Evolutionary conservation across 2,113 vertebrate species (phyloP).

Genomic region (Xenotilapia leptura): DNA sequence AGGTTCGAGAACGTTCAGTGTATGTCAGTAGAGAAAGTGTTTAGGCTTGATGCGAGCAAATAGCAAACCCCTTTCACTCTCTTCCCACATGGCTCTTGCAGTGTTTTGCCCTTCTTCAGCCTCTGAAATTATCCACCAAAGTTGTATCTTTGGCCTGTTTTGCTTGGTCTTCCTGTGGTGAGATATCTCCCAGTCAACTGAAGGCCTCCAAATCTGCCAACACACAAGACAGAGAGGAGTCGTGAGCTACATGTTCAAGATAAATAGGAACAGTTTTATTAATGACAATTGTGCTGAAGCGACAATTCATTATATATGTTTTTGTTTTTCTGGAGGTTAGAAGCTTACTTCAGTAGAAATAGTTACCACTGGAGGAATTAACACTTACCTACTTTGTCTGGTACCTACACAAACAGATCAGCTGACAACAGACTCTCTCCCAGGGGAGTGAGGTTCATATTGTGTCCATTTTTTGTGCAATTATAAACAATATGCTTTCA

Average conservation of each 20-base stretch:
- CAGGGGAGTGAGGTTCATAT: not conserved
- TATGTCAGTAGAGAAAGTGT: slow-evolving; percentile 41
- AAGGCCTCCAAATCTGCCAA: slow-evolving; percentile 33
- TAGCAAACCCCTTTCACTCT: slow-evolving; percentile 41
- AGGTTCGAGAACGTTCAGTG: not conserved
- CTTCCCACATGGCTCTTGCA: slow-evolving; percentile 65
- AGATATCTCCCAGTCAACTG: slow-evolving; percentile 16
- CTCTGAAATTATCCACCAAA: slow-evolving; percentile 30
- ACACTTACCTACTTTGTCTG: not conserved
- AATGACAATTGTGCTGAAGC: not conserved
- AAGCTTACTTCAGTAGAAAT: not conserved
- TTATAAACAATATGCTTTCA: not conserved
- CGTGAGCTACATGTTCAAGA: not conserved
- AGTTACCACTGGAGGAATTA: not conserved
- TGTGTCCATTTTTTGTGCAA: not conserved
- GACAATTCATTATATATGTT: not conserved
- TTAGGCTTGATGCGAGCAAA: slow-evolving; percentile 35
- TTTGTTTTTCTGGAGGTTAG: not conserved
- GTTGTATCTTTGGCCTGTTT: not conserved
- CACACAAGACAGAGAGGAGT: slow-evolving; percentile 18
- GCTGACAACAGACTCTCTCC: not conserved
- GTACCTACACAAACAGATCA: not conserved
- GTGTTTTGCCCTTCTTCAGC: slow-evolving; percentile 11
- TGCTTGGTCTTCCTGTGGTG: slow-evolving; percentile 8
- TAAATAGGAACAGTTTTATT: not conserved